Percentiles rank a stretch among this genome's conserved stretches.
Conservation (phyloP, 2,888 invertebrate species). For the Orthosia gracilis region DNA sequence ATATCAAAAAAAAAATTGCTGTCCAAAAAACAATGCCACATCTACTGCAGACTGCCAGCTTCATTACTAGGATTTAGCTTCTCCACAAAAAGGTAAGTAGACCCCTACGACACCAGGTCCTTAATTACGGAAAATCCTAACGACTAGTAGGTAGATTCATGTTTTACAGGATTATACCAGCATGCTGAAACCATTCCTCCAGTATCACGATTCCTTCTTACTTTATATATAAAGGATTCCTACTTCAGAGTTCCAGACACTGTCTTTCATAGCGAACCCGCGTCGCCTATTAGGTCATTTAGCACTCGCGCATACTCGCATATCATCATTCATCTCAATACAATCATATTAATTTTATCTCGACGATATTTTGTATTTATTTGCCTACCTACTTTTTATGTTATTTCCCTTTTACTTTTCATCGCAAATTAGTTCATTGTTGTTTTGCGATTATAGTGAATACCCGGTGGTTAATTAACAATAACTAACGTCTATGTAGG, state of each 20-base stretch:
- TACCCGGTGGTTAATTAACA: constrained; percentile 15
- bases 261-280: too few species aligned
- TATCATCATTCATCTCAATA: not conserved
- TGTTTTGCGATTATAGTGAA: constrained; percentile 14
- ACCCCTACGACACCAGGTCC: too few species aligned
- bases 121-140: too few species aligned
- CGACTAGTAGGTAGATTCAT: too few species aligned
- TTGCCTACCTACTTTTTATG: constrained; percentile 18
- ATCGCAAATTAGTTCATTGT: not conserved
- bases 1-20: too few species aligned
- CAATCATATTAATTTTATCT: constrained; percentile 4
- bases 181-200: not conserved
- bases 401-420: constrained; percentile 49
- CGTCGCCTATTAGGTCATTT: not conserved
- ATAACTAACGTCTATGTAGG: not conserved
- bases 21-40: too few species aligned
- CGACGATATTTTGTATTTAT: not conserved
- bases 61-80: not conserved
- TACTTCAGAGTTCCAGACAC: too few species aligned
- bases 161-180: not conserved
- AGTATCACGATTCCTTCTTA: too few species aligned
- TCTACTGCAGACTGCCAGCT: too few species aligned
- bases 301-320: too few species aligned
- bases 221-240: too few species aligned
- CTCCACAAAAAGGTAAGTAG: not conserved